These are phyloP conservation scores for Platycnemis pennipes DNA, from an alignment of 2,888 invertebrate genomes.

Conservation along the genomic window DNA sequence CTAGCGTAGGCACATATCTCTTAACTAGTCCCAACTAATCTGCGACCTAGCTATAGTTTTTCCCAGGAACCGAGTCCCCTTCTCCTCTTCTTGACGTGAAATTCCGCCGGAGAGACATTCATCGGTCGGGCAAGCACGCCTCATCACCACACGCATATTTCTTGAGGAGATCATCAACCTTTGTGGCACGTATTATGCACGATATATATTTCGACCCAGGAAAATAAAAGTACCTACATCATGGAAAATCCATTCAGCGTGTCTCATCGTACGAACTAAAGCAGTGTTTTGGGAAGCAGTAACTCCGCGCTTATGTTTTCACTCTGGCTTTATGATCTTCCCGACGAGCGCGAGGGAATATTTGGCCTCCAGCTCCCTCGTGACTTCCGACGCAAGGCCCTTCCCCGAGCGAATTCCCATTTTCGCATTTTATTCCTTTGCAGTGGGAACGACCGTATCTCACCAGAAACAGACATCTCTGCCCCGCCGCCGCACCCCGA, in stretches of 20 bases:
- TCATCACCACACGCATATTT: no score
- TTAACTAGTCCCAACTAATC: no score
- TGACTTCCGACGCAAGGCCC: background rate
- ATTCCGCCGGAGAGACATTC: no score
- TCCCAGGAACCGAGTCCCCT: no score
- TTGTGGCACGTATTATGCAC: no score
- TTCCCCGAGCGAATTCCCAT: background rate
- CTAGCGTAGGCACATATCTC: no score
- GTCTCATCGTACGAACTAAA: background rate
- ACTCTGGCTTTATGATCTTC: background rate
- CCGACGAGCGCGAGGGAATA: background rate
- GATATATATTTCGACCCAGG: no score
- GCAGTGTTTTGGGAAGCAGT: background rate
- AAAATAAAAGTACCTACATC: background rate
- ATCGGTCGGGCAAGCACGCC: no score
- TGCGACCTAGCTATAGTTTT: no score
- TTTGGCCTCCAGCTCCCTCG: background rate
- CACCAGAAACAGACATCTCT: background rate
- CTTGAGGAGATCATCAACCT: no score
- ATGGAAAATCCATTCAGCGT: background rate
- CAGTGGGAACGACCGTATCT: background rate
- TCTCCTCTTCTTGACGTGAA: no score
- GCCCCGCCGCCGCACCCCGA: background rate
- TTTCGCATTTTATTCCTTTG: background rate
- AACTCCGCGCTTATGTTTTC: background rate